Conservation (phyloP, 1,140 invertebrate genomes). For the Rhizoglyphus robini region DNA sequence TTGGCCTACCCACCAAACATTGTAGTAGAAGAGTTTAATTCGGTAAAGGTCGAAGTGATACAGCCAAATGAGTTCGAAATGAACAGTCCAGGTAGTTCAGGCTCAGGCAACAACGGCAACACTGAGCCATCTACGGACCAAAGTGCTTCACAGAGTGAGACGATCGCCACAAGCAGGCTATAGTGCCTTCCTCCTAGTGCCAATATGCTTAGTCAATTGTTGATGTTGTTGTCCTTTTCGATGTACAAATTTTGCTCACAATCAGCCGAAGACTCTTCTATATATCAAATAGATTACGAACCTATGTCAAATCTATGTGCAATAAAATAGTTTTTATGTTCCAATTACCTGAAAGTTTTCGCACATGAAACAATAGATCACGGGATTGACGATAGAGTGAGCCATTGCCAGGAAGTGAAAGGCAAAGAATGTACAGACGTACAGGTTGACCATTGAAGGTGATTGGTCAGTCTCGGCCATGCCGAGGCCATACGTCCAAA, state of each 20-base stretch:
- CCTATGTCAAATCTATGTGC: no score
- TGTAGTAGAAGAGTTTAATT: background rate
- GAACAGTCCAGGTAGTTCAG: background rate
- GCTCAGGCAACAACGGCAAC: background rate
- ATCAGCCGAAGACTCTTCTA: background rate
- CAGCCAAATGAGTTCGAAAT: slow-evolving; percentile 4
- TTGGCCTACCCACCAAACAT: background rate
- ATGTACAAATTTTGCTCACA: background rate
- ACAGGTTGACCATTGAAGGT: background rate
- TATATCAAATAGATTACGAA: no score
- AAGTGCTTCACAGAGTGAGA: background rate
- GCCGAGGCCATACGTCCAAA: background rate
- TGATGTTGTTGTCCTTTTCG: no score
- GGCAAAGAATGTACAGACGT: background rate
- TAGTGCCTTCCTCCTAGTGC: background rate
- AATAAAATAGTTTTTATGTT: no score
- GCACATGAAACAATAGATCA: background rate
- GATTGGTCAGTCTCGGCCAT: no score
- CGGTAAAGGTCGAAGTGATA: background rate
- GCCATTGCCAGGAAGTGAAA: background rate
- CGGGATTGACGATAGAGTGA: background rate
- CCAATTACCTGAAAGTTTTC: background rate
- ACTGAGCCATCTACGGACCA: background rate
- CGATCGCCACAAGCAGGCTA: background rate
- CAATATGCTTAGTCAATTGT: no score